Base-by-base conservation (phyloP, 2,888 invertebrate genomes). In the Aporophyla lueneburgensis region DNA sequence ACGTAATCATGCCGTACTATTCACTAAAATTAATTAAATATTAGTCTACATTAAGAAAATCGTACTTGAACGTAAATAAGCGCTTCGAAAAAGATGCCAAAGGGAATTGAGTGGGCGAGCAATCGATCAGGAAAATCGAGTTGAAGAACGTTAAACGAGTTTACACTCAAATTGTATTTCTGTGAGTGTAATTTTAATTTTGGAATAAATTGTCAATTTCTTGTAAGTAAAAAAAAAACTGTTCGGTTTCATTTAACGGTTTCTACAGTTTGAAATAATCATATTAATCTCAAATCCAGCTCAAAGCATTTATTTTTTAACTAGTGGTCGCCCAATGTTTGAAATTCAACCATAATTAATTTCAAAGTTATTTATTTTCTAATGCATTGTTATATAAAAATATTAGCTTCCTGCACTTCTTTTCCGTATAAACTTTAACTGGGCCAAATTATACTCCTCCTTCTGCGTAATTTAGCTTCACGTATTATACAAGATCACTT, bases 91-190 rank as follows among this genome's bases (percentile, higher is more conserved):
- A 77, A 53, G 51, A 78, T 74, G 43, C 49, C 62, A 77, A 70
- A 68, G 63, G 67, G 74, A 86, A 84, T 78, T 71, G 84, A 75
- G 72, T 76, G 69, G 76, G 78, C 74, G 81, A 76, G 76, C 73
- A 81, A 86, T 84, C 78, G 78, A 84, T 79, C 68, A 78, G 71
- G 66, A 81, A 85, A 84, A 75, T 86, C 56, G 53, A 77, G 43
- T 74, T 67, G 72, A 66, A 74, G 46, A 68, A 72, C 74, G 78
- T 76, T 78, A 74, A 83, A 75, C 40, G 66, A 74, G 49, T 83
- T 83, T 63, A 71, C 66, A 67, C 43, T 67, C 14, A 73, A 78
- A 78, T 78, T 81, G 72, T 76, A 76, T 72, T 75, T 71, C 49
- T 63, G n/a, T 70, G 51, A 80, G 27, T 40, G 46, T 74, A 56